Evolutionary conservation across 37 sponge, comb jelly and placozoan genomes (phyloP), one percentile per base, ranked within the genome.

Genomic region (Mnemiopsis leidyi): DNA sequence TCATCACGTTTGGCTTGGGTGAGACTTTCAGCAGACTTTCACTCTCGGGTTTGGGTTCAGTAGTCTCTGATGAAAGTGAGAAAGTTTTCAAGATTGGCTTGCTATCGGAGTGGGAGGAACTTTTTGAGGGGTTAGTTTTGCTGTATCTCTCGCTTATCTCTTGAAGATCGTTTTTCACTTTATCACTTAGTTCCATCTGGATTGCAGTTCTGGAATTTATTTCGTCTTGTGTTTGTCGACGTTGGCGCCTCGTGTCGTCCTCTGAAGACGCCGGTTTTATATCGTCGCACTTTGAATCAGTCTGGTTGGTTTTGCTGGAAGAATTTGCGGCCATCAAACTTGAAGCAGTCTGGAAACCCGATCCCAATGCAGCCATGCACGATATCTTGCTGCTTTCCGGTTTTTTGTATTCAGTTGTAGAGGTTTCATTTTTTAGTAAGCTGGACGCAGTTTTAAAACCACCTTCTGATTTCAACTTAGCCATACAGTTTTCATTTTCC

Each of bases 311-410:
- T 21, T 61, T 61, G 68, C 18, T 61, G 3, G 73, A 7, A 18
- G 23, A 29, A 29, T 71, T 71, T 5, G 29, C 26, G 29, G 3
- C 2, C 23, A 71, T 29, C 73, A 71, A n/a, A 25, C 29, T 29
- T 5, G 73, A 25, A 3, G 73, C 73, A 71, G 73, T 71, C 73
- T 71, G 73, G 73, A 71, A 71, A 29, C 73, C 73, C 23, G 73
- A 29, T 71, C 73, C 73, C 26, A 71, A 71, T 29, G 73, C 73
- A 71, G 73, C 23, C 73, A 71, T 71, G 3, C 73, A 3, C 2
- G 3, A 29, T 71, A 29, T 25, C 73, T 71, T 71, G 26, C 25
- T 23, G 3, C 26, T 3, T n/a, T n/a, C n/a, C n/a, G n/a, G n/a
- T n/a, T n/a, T n/a, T n/a, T n/a, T n/a, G n/a, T n/a, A n/a, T n/a